Evolutionary conservation across 2,797 vertebrate genomes (phyloP).

Genomic region (Lemur catta): DNA sequence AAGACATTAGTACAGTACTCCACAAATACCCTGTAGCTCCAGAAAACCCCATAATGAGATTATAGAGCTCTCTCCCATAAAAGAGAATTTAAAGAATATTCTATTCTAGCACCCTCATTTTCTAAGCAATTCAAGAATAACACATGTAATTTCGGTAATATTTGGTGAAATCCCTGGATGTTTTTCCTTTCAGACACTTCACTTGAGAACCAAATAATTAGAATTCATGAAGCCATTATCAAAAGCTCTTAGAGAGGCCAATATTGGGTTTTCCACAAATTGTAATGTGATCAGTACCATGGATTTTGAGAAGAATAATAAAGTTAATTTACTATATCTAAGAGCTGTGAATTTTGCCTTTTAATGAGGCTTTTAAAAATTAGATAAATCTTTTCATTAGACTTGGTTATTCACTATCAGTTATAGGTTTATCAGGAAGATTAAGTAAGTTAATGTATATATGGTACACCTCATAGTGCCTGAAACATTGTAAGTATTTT

Average conservation of each 20-base stretch:
- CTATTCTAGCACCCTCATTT: background rate
- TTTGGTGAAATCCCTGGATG: background rate
- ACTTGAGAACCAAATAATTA: conserved; percentile 5
- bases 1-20: background rate
- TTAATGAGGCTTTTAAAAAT: background rate
- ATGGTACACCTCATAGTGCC: background rate
- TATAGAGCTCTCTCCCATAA: background rate
- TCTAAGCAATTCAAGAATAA: background rate
- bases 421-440: background rate
- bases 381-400: background rate
- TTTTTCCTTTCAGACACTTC: background rate
- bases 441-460: background rate
- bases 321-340: background rate
- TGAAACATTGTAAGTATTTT: background rate
- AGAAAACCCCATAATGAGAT: background rate
- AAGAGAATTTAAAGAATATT: background rate
- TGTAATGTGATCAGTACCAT: background rate
- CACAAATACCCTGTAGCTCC: background rate
- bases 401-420: background rate
- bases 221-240: background rate
- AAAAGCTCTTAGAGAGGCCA: background rate
- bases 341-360: background rate
- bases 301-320: conserved; percentile 13
- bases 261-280: background rate
- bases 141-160: background rate